Evolutionary conservation across 2,888 invertebrate genomes (phyloP).

Genomic region (Pteria penguin): DNA sequence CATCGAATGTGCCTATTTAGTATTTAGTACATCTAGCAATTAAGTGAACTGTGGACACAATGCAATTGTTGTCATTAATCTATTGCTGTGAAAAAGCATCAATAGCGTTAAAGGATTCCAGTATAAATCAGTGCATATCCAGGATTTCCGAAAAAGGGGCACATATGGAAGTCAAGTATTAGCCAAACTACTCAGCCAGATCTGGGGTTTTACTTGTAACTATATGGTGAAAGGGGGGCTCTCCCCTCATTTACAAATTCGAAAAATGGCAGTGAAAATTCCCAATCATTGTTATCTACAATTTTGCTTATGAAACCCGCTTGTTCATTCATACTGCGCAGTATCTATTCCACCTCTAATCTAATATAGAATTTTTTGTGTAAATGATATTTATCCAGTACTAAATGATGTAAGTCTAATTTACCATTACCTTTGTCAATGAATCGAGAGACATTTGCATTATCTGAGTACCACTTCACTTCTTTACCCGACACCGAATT

Average conservation of each 20-base stretch:
- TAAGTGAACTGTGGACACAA: not conserved
- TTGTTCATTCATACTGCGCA: not conserved
- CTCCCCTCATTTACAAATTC: not conserved
- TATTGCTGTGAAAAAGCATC: not conserved
- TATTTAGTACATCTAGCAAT: not conserved
- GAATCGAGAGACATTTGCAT: not conserved
- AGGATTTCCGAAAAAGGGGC: no score
- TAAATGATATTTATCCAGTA: not conserved
- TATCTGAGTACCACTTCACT: not conserved
- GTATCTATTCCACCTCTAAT: not conserved
- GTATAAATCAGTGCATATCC: not conserved
- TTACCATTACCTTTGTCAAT: not conserved
- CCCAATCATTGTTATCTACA: not conserved
- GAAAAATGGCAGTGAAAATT: not conserved
- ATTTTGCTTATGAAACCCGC: not conserved
- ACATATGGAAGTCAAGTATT: no score
- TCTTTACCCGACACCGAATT: not conserved
- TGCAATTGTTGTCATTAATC: not conserved
- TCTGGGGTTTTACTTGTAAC: not conserved
- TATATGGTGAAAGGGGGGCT: not conserved
- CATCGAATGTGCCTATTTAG: no score
- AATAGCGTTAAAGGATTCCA: not conserved
- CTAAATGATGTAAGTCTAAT: not conserved
- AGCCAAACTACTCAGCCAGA: no score
- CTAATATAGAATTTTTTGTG: not conserved